Evolutionary conservation across 2,113 vertebrate genomes (phyloP), one percentile per base, ranked within the genome.

Genomic region (Crocuta crocuta): DNA sequence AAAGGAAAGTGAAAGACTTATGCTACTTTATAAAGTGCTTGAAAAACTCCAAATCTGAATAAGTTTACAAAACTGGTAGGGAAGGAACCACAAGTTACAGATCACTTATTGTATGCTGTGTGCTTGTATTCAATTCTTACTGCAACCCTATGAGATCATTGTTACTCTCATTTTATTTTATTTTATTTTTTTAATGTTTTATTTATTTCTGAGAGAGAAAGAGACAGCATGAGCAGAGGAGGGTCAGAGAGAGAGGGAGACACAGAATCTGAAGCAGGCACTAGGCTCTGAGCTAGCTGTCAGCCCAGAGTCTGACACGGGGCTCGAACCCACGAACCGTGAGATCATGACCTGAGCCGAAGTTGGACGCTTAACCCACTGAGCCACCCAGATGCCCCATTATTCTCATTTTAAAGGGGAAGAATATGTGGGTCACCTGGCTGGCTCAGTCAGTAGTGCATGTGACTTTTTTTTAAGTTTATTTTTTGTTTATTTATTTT

Each of bases 1-100:
- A 71, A 19, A 85, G n/a, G 45, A 35, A 78, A 85, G 19, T 39
- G 15, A 80, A 53, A n/a, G 12, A 17, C 13, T 71, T 70, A 76
- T 7, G 39, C n/a, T 86, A 85, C 5, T 92, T 96, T 94, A 39
- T 31, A 95, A 81, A 91, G 53, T 88, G 4, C 4, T 88, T 89
- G 66, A 45, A 90, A 90, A 94, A 55, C 4, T 53, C 8, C 66
- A 68, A 53, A 84, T 79, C 55, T 65, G 26, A 94, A 21, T 70
- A 48, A 71, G 55, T 90, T 71, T 26, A 94, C 10, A 33, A 63
- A 93, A 74, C 35, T 7, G 5, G 2, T 79, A 91, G 13, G 12
- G 23, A 87, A 90, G 31, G 16, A 61, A 76, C 35, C 58, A 50
- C 28, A 17, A 84, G 10, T 91, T 91, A 88, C 6, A 80, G 7